These are phyloP conservation scores for Xenopus tropicalis DNA, from an alignment of 2,113 vertebrate species.

Conservation along the genomic window DNA sequence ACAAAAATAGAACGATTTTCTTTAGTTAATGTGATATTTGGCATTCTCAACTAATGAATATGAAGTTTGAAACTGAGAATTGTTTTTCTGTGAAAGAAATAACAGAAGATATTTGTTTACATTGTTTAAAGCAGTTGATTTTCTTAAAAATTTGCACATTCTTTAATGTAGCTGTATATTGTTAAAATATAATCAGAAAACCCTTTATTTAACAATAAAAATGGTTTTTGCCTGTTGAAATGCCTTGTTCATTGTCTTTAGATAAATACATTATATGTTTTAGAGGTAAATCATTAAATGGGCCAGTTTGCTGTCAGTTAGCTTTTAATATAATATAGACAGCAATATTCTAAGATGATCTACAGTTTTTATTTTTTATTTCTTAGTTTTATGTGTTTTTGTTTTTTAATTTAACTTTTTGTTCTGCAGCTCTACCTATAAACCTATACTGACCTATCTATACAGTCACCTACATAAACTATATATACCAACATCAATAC, in stretches of 20 bases:
- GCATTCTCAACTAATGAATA: slow-evolving; percentile 54
- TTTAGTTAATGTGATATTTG: slow-evolving; percentile 50
- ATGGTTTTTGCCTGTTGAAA: background rate
- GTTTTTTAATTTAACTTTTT: too few species aligned
- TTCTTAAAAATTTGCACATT: slow-evolving; percentile 62
- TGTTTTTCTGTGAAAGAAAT: slow-evolving; percentile 58
- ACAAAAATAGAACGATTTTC: slow-evolving; percentile 49
- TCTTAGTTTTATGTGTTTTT: background rate
- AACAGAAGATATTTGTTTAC: slow-evolving; percentile 62
- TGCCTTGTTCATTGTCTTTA: background rate
- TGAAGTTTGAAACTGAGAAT: slow-evolving; percentile 49
- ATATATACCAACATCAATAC: too few species aligned
- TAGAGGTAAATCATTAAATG: background rate
- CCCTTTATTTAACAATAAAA: slow-evolving; percentile 61
- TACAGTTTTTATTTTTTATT: too few species aligned
- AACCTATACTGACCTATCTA: too few species aligned
- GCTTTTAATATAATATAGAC: too few species aligned
- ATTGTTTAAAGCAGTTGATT: slow-evolving; percentile 55
- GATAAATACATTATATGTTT: background rate
- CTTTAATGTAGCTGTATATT: slow-evolving; percentile 64
- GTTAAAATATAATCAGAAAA: slow-evolving; percentile 48
- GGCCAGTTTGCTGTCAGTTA: too few species aligned
- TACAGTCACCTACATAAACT: too few species aligned
- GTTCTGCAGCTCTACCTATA: too few species aligned
- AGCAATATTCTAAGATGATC: too few species aligned